Conservation (phyloP, 2,113 vertebrate genomes). For the Sphaerodactylus townsendi region DNA sequence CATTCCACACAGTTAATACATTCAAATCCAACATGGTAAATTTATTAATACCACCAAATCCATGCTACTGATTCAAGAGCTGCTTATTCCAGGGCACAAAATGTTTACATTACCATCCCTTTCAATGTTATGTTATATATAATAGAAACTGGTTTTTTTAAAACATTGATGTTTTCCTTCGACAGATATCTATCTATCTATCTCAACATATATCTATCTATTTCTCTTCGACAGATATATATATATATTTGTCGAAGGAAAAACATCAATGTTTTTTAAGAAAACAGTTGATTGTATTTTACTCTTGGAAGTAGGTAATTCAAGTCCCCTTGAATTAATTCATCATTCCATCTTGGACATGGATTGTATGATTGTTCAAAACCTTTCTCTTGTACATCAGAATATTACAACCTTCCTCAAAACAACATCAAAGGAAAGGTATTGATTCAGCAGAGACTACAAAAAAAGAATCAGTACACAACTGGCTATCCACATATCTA, state of each 20-base stretch:
- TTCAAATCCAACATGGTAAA: constrained; percentile 38
- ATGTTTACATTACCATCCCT: constrained; percentile 41
- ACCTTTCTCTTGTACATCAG: neutral
- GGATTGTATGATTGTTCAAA: constrained; percentile 27
- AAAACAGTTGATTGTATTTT: constrained; percentile 28
- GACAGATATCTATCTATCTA: too few species aligned
- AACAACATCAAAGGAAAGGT: neutral
- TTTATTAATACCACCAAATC: constrained; percentile 54
- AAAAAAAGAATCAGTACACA: neutral
- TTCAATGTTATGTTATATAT: constrained; percentile 10
- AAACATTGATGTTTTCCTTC: too few species aligned
- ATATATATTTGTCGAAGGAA: too few species aligned
- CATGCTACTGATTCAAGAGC: constrained; percentile 27
- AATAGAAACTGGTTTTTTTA: too few species aligned
- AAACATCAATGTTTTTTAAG: neutral
- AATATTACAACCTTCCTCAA: constrained; percentile 41
- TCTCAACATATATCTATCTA: too few species aligned
- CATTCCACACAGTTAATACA: constrained; percentile 36
- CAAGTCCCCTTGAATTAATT: neutral
- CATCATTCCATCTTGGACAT: constrained; percentile 7
- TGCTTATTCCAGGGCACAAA: constrained; percentile 51
- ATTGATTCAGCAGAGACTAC: neutral
- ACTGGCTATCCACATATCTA: neutral
- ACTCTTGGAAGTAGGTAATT: constrained; percentile 23
- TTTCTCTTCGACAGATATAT: too few species aligned